Evolutionary conservation across 2,888 invertebrate species (phyloP), one percentile per base, ranked within the genome.

Genomic region (Unio pictorum): DNA sequence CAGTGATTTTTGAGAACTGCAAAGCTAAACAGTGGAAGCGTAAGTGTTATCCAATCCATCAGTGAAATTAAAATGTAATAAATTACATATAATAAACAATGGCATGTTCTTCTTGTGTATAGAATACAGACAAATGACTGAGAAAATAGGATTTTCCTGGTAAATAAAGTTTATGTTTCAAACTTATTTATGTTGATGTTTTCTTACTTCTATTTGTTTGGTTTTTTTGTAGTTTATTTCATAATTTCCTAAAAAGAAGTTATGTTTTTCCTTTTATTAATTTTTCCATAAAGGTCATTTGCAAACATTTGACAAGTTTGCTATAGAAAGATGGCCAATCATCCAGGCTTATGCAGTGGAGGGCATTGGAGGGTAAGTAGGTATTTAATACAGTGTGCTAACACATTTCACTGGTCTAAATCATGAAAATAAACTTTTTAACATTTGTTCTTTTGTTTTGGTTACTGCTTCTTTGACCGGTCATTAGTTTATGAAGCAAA

Each of bases 291-390:
- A 71, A 84, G 84, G 64, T 20, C 71, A 73, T 59, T 23, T 55
- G 3, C 78, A 74, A 23, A 59, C 72, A n/a, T 88, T 87, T 81
- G 83, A 86, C 69, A 81, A 80, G 59, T 85, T 89, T 84, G 67
- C 74, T 59, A 71, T 89, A 62, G 89, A 89, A 69, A 86, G 86
- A 68, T 89, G 89, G 89, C 89, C 89, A 7, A 79, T 89, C 7
- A 81, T 89, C 30, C 89, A 89, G 74, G 88, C 88, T 54, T 89
- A 82, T 81, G 89, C 88, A 23, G 79, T 87, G 54, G 89, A 89
- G 71, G 87, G 82, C 26, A 80, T 85, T 72, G 84, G 86, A 75
- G 83, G 86, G 89, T 89, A 78, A 71, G 78, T 70, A 60, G 23
- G 28, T 45, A 7, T 56, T 66, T 60, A 45, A 45, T 18, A 34